Percentiles rank a stretch among this genome's conserved stretches.
phyloP scores from a whole-genome alignment of 2,888 invertebrate species.

The Lymantria monacha region DNA sequence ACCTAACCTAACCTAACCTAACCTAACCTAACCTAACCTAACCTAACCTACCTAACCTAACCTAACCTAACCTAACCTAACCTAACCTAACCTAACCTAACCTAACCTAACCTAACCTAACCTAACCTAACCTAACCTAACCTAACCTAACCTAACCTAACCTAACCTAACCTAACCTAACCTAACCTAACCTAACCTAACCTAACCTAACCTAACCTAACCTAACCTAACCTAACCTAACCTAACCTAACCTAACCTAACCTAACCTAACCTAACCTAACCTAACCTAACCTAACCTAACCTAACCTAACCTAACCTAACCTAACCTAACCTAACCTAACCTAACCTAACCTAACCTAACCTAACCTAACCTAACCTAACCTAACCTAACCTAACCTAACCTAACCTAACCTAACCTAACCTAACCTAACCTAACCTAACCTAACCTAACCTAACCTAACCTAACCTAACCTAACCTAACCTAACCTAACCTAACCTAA shows the following conservation, averaged over 20 bases:
- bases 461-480: slow-evolving; percentile 22
- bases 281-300: slow-evolving; percentile 15
- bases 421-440: slow-evolving; percentile 21
- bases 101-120: slow-evolving; percentile 9
- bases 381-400: slow-evolving; percentile 28
- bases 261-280: slow-evolving; percentile 27
- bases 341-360: slow-evolving; percentile 15
- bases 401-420: slow-evolving; percentile 24
- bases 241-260: no score
- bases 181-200: no score
- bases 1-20: slow-evolving; percentile 22
- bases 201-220: slow-evolving; percentile 11
- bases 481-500: slow-evolving; percentile 21
- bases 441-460: slow-evolving; percentile 10
- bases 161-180: no score
- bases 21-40: slow-evolving; percentile 19
- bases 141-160: background rate
- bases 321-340: slow-evolving; percentile 20
- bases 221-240: no score
- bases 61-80: slow-evolving; percentile 23
- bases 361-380: slow-evolving; percentile 24
- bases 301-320: slow-evolving; percentile 21
- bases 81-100: slow-evolving; percentile 15
- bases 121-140: slow-evolving; percentile 13
- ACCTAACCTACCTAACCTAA: slow-evolving; percentile 6